These are phyloP conservation scores for Drosophila percnosoma DNA, from an alignment of 2,888 invertebrate genomes.

Conservation along the genomic window DNA sequence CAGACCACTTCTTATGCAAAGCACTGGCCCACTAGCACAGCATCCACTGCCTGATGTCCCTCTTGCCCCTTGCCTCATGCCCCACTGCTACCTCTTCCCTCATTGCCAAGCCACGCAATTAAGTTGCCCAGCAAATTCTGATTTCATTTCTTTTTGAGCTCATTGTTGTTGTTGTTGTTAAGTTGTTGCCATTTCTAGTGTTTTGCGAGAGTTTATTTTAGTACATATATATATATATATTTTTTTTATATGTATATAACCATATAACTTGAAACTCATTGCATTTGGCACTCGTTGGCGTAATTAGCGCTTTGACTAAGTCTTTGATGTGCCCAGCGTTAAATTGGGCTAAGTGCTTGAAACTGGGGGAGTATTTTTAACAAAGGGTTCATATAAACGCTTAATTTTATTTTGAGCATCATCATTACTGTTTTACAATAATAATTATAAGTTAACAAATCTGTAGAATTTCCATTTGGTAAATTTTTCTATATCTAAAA, in stretches of 20 bases:
- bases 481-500: slow-evolving; percentile 29
- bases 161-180: slow-evolving; percentile 48
- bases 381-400: slow-evolving; percentile 57
- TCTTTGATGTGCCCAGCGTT: slow-evolving; percentile 63
- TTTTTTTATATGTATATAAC: neutral
- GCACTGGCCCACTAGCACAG: slow-evolving; percentile 46
- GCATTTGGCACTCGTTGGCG: slow-evolving; percentile 52
- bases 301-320: slow-evolving; percentile 62
- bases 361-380: neutral
- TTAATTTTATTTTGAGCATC: slow-evolving; percentile 52
- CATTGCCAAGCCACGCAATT: slow-evolving; percentile 59
- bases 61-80: neutral
- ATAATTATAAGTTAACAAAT: neutral
- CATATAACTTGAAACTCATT: slow-evolving; percentile 21
- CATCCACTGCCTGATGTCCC: neutral
- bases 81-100: slow-evolving; percentile 1
- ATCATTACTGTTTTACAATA: neutral
- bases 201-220: slow-evolving; percentile 69
- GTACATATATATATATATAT: slow-evolving; percentile 21
- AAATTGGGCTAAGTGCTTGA: slow-evolving; percentile 63
- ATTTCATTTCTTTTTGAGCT: slow-evolving; percentile 45
- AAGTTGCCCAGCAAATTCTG: slow-evolving; percentile 63
- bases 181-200: slow-evolving; percentile 62
- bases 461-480: neutral
- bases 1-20: slow-evolving; percentile 62